These are phyloP conservation scores for Margarornis squamiger DNA, from an alignment of 2,797 vertebrate species.

Conservation along the genomic window DNA sequence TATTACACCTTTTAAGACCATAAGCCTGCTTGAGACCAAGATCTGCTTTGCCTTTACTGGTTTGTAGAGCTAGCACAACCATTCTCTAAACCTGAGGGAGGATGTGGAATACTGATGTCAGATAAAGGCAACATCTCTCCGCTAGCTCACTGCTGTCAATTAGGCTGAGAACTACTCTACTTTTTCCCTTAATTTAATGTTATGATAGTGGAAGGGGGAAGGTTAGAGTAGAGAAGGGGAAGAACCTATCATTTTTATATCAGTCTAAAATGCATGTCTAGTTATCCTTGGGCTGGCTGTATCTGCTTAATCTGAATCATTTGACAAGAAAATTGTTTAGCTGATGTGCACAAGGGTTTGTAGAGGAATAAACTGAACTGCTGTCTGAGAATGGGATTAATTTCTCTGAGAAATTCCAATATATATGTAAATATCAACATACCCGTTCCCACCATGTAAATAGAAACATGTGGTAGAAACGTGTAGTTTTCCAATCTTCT, in stretches of 20 bases:
- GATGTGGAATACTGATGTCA: not conserved
- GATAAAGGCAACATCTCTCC: not conserved
- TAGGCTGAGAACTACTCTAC: not conserved
- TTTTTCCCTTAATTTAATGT: not conserved
- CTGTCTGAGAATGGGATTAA: not conserved
- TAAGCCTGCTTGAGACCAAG: not conserved
- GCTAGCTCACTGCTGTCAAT: not conserved
- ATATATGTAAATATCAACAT: conserved; percentile 43
- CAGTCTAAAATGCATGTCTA: not conserved
- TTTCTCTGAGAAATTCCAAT: conserved; percentile 34
- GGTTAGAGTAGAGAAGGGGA: not conserved
- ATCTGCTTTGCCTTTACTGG: not conserved
- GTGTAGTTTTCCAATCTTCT: not conserved
- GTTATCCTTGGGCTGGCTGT: not conserved
- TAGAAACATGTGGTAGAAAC: not conserved
- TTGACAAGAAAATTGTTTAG: conserved; percentile 48
- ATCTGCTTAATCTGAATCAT: conserved; percentile 7
- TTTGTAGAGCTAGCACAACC: not conserved
- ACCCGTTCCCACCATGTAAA: not conserved
- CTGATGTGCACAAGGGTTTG: not conserved
- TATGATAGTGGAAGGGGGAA: not conserved
- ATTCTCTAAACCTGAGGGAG: not conserved
- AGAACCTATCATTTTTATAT: not conserved
- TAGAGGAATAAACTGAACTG: not conserved
- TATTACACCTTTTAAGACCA: not conserved